Evolutionary conservation across 2,113 vertebrate genomes (phyloP).

Genomic region (Holacanthus passer): DNA sequence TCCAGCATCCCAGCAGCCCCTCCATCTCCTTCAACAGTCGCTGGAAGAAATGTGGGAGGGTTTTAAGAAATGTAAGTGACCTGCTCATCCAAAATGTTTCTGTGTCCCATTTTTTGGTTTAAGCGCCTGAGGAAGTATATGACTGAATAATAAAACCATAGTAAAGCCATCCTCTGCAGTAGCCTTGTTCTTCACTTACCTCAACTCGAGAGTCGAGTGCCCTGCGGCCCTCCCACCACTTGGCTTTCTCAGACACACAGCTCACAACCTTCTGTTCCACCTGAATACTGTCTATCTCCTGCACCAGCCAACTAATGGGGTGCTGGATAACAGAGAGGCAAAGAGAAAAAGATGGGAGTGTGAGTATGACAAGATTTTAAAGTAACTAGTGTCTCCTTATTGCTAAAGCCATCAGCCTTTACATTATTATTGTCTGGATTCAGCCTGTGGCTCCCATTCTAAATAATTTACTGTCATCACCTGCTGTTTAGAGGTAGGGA

Average conservation of each 20-base stretch:
- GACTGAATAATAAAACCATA: neutral
- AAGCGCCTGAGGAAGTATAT: neutral
- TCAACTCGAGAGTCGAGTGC: conserved; percentile 88
- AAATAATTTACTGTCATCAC: conserved; percentile 73
- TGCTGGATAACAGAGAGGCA: conserved; percentile 77
- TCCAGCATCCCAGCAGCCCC: conserved; percentile 89
- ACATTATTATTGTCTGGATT: neutral
- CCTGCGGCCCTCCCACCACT: conserved; percentile 91
- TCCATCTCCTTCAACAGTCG: conserved; percentile 87
- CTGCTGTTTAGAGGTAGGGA: conserved; percentile 82
- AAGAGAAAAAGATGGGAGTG: neutral
- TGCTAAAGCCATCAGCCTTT: neutral
- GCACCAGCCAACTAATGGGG: conserved; percentile 80
- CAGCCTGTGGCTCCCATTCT: neutral
- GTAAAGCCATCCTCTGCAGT: neutral
- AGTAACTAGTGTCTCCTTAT: neutral
- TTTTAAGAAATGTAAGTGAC: neutral
- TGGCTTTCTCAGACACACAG: conserved; percentile 85
- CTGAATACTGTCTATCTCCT: conserved; percentile 88
- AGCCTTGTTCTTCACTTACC: conserved; percentile 73
- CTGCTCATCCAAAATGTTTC: neutral
- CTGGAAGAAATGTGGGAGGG: conserved; percentile 72
- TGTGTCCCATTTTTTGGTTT: neutral
- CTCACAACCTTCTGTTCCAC: conserved; percentile 90
- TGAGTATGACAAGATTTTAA: neutral